Conservation (phyloP, 1,140 invertebrate species). For the Microplitis mediator region DNA sequence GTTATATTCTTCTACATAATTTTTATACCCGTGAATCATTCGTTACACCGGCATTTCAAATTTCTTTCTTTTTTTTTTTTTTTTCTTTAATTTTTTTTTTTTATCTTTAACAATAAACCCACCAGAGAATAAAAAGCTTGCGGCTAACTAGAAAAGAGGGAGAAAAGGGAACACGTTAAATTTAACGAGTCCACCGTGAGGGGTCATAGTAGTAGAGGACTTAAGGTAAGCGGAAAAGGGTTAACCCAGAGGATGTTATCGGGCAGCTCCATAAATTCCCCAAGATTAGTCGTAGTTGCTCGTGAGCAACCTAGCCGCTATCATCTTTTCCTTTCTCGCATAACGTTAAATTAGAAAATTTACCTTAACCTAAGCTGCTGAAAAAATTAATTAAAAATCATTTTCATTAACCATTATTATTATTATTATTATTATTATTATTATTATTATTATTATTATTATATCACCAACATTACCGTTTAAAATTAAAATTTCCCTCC, state of each 20-base stretch:
- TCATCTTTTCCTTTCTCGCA: constrained; percentile 10
- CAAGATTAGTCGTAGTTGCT: constrained; percentile 43
- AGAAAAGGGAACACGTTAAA: constrained; percentile 23
- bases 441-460: too few relatives aligned
- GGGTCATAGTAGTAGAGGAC: constrained; percentile 29
- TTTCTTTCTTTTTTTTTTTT: background rate
- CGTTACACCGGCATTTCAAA: background rate
- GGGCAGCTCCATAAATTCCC: constrained; percentile 47
- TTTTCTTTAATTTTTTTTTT: background rate
- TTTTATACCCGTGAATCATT: background rate
- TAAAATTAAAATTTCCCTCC: too few relatives aligned
- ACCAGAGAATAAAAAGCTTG: constrained; percentile 30
- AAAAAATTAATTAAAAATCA: too few relatives aligned
- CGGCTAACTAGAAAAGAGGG: constrained; percentile 1
- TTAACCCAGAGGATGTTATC: constrained; percentile 45
- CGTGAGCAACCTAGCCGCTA: constrained; percentile 10
- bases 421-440: too few relatives aligned
- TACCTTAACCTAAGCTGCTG: background rate
- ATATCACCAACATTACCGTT: too few relatives aligned
- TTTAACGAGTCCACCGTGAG: constrained; percentile 22
- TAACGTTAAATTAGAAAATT: background rate
- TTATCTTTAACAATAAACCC: constrained; percentile 13
- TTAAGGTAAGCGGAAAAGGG: constrained; percentile 48
- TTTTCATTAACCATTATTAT: too few relatives aligned
- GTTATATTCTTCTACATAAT: too few relatives aligned